Percentiles rank a stretch among this genome's conserved stretches.
phyloP scores from a whole-genome alignment of 2,797 vertebrate species.

The Micropoecilia bifurca region DNA sequence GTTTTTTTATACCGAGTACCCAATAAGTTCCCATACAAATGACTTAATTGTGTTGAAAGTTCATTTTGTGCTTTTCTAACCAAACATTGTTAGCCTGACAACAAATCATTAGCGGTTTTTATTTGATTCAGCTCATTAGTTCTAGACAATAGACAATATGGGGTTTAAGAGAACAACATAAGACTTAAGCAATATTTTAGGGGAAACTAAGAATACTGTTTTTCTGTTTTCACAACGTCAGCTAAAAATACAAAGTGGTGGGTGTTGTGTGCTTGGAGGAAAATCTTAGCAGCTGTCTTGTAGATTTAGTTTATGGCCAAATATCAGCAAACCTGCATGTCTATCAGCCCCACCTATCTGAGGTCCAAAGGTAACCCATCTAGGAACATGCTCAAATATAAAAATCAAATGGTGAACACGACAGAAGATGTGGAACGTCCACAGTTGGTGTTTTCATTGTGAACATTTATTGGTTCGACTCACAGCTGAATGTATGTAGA shows the following conservation, averaged over 20 bases:
- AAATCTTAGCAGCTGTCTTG: neutral
- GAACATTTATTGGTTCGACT: neutral
- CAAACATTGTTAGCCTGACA: too few species aligned
- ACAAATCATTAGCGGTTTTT: too few species aligned
- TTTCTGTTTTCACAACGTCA: neutral
- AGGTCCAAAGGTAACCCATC: neutral
- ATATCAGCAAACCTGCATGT: neutral
- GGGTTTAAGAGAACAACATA: neutral
- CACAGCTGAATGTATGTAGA: neutral
- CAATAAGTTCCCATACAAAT: neutral
- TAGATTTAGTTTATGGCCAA: neutral
- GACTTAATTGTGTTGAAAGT: neutral
- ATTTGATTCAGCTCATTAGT: too few species aligned
- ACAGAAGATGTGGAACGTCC: neutral
- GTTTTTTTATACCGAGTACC: neutral
- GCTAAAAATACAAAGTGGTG: neutral
- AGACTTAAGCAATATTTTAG: neutral
- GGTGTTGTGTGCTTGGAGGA: neutral
- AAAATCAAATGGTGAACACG: neutral
- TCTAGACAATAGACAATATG: too few species aligned
- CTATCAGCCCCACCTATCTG: neutral
- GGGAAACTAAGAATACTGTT: neutral
- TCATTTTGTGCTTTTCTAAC: neutral
- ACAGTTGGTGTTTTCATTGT: conserved; percentile 11
- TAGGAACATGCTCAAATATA: neutral